Evolutionary conservation across 2,888 invertebrate species (phyloP).

Genomic region (Cantharis lateralis): DNA sequence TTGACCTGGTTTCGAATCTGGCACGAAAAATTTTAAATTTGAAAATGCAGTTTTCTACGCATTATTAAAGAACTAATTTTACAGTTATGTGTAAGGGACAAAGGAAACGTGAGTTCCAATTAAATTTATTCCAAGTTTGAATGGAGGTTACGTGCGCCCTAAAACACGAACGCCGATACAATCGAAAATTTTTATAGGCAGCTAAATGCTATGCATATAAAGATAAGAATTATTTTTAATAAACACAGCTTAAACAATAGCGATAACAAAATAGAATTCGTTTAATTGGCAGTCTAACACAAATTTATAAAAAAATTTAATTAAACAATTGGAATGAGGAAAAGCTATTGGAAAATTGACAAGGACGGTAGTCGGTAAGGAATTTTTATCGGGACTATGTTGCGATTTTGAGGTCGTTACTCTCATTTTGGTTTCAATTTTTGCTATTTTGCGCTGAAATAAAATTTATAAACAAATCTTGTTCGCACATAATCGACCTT

Average conservation of each 20-base stretch:
- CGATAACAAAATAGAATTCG: neutral
- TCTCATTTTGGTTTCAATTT: slow-evolving; percentile 11
- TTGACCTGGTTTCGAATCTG: neutral
- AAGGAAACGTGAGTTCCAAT: neutral
- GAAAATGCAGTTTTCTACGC: neutral
- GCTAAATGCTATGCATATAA: neutral
- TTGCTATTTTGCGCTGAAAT: slow-evolving; percentile 11
- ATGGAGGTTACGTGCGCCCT: neutral
- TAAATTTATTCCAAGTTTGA: neutral
- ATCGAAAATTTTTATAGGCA: neutral
- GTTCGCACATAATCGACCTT: slow-evolving; percentile 8
- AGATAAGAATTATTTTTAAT: neutral
- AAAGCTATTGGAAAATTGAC: neutral
- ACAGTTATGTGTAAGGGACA: neutral
- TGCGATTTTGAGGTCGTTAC: slow-evolving; percentile 12
- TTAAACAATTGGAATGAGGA: neutral
- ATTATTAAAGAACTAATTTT: neutral
- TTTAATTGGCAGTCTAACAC: neutral
- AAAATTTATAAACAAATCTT: slow-evolving; percentile 15
- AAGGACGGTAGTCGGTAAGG: neutral
- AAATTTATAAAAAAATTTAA: neutral
- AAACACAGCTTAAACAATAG: neutral
- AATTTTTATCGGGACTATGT: neutral
- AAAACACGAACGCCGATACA: neutral
- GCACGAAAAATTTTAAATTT: neutral